Percentiles rank a stretch among this genome's conserved stretches.
phyloP scores from a whole-genome alignment of 2,113 vertebrate species.

The Nothoprocta perdicaria region DNA sequence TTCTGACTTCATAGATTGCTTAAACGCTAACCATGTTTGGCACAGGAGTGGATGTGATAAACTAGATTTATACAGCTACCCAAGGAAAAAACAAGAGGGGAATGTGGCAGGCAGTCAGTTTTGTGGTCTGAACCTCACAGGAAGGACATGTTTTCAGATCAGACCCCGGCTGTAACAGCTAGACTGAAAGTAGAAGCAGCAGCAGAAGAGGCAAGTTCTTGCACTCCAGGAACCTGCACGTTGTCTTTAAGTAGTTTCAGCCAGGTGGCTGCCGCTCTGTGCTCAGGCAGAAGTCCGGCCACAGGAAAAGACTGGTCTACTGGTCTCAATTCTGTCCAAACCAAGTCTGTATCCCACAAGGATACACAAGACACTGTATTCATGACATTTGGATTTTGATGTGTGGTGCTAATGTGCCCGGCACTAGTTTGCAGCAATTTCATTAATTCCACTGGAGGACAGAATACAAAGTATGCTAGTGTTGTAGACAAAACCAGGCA shows the following conservation, averaged over 20 bases:
- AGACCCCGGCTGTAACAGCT: background rate
- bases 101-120: constrained; percentile 65
- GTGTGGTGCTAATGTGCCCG: background rate
- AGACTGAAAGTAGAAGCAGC: background rate
- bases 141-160: constrained; percentile 62
- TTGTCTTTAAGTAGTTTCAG: background rate
- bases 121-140: constrained; percentile 66
- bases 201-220: background rate
- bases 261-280: background rate
- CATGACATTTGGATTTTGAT: background rate
- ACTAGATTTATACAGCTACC: constrained; percentile 16
- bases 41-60: constrained; percentile 58
- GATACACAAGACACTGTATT: background rate
- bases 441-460: background rate
- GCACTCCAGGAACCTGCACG: background rate
- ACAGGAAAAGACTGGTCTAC: background rate
- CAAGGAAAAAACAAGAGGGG: constrained; percentile 51
- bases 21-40: constrained; percentile 40
- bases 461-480: background rate
- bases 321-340: background rate
- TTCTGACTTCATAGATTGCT: constrained; percentile 62
- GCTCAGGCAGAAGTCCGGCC: background rate
- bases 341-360: background rate
- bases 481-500: background rate
- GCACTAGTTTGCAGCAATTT: background rate